A percentile compares a stretch with the other conserved stretches of the same genome.
Evolutionary conservation across 2,113 vertebrate genomes (phyloP).

Genomic region (Notothenia rossii): DNA sequence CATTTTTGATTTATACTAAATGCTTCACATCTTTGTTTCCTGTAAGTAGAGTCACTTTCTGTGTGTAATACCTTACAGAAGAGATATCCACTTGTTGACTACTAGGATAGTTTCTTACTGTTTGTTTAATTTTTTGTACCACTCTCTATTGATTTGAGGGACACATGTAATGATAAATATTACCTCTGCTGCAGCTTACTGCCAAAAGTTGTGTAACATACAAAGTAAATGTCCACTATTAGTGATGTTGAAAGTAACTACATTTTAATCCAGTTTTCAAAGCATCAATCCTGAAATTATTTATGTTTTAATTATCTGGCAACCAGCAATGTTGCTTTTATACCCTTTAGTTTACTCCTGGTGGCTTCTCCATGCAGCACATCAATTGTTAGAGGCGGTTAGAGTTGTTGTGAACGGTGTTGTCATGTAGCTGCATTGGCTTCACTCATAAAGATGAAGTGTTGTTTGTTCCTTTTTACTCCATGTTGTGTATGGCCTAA

Average conservation of each 20-base stretch:
- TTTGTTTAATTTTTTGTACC: not conserved
- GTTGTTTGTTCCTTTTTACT: not conserved
- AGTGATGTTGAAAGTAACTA: not conserved
- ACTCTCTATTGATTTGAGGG: not conserved
- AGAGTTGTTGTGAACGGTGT: slow-evolving; percentile 8
- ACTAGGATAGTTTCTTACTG: no score
- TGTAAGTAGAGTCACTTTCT: not conserved
- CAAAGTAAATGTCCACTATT: not conserved
- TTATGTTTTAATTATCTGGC: not conserved
- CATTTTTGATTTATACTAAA: not conserved
- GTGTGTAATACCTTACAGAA: not conserved
- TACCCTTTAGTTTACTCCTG: not conserved
- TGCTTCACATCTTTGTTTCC: not conserved
- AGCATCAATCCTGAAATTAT: not conserved
- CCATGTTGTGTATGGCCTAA: not conserved
- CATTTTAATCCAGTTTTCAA: not conserved
- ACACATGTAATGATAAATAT: not conserved
- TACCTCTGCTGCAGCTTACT: not conserved
- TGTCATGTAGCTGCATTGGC: slow-evolving; percentile 14
- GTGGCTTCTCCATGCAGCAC: slow-evolving; percentile 12
- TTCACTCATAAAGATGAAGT: not conserved
- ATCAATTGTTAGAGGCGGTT: slow-evolving; percentile 2
- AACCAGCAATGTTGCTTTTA: slow-evolving; percentile 9
- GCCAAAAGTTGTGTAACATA: not conserved
- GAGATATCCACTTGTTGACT: not conserved